Evolutionary conservation across 2,888 invertebrate species (phyloP), one percentile per base, ranked within the genome.

Genomic region (Morpho deidamia): DNA sequence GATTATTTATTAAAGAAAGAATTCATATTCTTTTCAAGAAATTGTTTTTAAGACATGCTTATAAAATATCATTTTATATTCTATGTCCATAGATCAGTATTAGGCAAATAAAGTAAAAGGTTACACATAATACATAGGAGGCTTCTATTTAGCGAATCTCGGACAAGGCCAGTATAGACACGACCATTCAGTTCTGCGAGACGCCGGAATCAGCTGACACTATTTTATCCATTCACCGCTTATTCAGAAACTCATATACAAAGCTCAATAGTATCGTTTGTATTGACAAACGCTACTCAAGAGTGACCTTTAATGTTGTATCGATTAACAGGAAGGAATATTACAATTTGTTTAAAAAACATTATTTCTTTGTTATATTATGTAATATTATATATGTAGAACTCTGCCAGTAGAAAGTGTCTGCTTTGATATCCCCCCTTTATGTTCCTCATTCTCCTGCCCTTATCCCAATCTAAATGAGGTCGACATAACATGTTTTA

Each of bases 121-220:
- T 77, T 68, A 76, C 73, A 75, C 71, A 72, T 62, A 72, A 61
- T 64, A 50, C 55, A 59, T 59, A 41, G 62, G 23, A 48, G 33
- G 50, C 42, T 56, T 49, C 54, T 53, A 50, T 53, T 56, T 62
- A 63, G 64, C 56, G 62, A 68, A 81, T 76, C 69, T 80, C 69
- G 81, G 71, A 70, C 83, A 80, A 82, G 82, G 82, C 66, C 68
- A 61, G 51, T 48, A 59, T 50, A 44, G 63, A 50, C 60, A 60
- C 71, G 68, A 66, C 63, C 60, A 63, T 63, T 65, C 63, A 60
- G 57, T 60, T 67, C 66, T 62, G 62, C 68, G 68, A 63, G 67
- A 70, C 72, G 68, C 70, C 73, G 78, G 78, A 78, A 77, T 69
- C 62, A 61, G 69, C 67, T 74, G 78, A 76, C 81, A 65, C 65